Evolutionary conservation across 2,888 invertebrate genomes (phyloP).

Genomic region (Apotomis betuletana): DNA sequence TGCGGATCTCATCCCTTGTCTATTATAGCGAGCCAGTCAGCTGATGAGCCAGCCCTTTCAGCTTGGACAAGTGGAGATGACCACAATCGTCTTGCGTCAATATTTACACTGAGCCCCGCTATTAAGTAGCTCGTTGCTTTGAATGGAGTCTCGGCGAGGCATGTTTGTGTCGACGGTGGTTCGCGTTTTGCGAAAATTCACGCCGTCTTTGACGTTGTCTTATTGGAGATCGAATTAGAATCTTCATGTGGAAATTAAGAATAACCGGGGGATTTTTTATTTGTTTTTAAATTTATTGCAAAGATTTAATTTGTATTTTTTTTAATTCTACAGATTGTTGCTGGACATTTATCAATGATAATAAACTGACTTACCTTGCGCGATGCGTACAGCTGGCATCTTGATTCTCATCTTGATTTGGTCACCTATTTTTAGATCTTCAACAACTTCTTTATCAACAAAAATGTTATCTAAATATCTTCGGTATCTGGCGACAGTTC

Average conservation of each 20-base stretch:
- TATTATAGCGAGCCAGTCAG: constrained; percentile 34
- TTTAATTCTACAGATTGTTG: not conserved
- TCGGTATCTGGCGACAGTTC: constrained; percentile 69
- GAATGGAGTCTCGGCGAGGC: constrained; percentile 68
- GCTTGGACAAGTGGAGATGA: constrained; percentile 71
- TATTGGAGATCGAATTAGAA: constrained; percentile 17
- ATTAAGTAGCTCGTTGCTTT: constrained; percentile 78
- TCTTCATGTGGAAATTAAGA: not conserved
- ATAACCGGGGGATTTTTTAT: not conserved
- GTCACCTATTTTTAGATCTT: constrained; percentile 83
- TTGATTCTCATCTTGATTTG: constrained; percentile 97
- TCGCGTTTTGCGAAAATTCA: constrained; percentile 25
- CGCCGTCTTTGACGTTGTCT: constrained; percentile 16
- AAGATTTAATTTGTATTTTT: not conserved
- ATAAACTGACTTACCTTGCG: constrained; percentile 90
- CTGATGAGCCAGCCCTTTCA: constrained; percentile 44
- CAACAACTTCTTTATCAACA: constrained; percentile 72
- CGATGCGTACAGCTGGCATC: constrained; percentile 98
- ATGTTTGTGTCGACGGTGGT: constrained; percentile 60
- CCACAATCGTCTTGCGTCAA: constrained; percentile 72
- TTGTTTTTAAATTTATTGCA: not conserved
- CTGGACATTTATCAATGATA: not conserved
- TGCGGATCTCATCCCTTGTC: constrained; percentile 28
- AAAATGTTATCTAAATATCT: constrained; percentile 72
- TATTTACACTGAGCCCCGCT: constrained; percentile 70